A percentile compares a stretch with the other conserved stretches of the same genome.
These are phyloP conservation scores for Hirtodrosophila trivittata DNA, from an alignment of 2,888 invertebrate species.

Conservation along the genomic window DNA sequence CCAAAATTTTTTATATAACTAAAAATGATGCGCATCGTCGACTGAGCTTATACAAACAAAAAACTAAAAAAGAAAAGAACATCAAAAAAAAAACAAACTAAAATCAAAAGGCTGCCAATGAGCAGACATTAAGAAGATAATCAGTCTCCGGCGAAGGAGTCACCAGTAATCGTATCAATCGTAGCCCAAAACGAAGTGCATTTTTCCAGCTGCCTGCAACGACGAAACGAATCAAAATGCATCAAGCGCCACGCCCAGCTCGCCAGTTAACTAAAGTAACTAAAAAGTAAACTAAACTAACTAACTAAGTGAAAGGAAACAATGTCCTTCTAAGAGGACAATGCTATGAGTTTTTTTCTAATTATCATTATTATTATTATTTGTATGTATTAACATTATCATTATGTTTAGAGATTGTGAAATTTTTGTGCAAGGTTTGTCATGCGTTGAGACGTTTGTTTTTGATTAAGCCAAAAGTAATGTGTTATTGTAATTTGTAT, in stretches of 20 bases:
- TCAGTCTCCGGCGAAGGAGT: too few relatives aligned
- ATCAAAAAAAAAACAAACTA: conserved; percentile 11
- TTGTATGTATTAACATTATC: conserved; percentile 49
- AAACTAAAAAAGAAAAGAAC: conserved; percentile 23
- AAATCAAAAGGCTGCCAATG: too few relatives aligned
- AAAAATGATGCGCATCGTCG: conserved; percentile 49
- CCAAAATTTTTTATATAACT: conserved; percentile 54
- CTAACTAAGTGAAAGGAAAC: conserved; percentile 28
- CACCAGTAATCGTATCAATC: too few relatives aligned
- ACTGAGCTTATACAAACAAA: too few relatives aligned
- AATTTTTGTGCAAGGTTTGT: conserved; percentile 32
- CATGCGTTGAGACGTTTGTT: conserved; percentile 61
- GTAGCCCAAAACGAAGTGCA: conserved; percentile 58
- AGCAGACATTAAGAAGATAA: too few relatives aligned
- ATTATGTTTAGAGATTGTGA: conserved; percentile 43
- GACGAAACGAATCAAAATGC: conserved; percentile 33
- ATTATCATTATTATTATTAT: neutral
- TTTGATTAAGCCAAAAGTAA: conserved; percentile 76
- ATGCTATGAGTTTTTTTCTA: neutral
- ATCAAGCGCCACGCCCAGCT: conserved; percentile 44
- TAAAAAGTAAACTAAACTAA: conserved; percentile 37
- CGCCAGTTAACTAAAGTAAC: conserved; percentile 55
- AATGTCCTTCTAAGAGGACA: too few relatives aligned
- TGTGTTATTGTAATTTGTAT: conserved; percentile 77
- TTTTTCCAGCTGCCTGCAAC: conserved; percentile 54